A percentile compares a stretch with the other conserved stretches of the same genome.
These are phyloP conservation scores for Mustela erminea DNA, from an alignment of 2,797 vertebrate genomes.

Conservation along the genomic window DNA sequence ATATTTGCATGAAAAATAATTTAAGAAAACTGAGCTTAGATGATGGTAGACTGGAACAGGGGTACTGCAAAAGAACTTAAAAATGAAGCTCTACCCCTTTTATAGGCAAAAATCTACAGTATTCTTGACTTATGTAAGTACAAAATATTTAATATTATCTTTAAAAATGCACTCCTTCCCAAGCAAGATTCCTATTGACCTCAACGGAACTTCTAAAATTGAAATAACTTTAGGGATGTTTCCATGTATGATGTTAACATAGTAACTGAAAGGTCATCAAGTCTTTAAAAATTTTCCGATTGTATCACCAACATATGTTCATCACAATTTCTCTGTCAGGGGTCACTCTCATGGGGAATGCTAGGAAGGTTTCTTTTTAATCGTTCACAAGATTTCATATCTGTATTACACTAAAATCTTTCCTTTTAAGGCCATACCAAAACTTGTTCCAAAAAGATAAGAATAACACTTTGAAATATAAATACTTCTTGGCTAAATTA, in stretches of 20 bases:
- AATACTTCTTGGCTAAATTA: constrained; percentile 20
- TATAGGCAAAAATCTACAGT: constrained; percentile 3
- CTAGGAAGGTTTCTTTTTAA: background rate
- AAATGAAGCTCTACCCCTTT: constrained; percentile 49
- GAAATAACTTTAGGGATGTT: background rate
- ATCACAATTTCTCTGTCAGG: background rate
- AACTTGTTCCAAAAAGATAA: constrained; percentile 40
- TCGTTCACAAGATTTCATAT: constrained; percentile 13
- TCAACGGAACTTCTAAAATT: constrained; percentile 25
- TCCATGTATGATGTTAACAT: background rate
- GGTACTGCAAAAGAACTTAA: background rate
- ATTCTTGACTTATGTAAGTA: background rate
- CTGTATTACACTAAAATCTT: constrained; percentile 13
- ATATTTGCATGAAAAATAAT: constrained; percentile 31
- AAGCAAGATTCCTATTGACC: constrained; percentile 40
- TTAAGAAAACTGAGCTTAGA: constrained; percentile 32
- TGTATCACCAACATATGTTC: background rate
- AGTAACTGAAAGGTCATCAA: background rate
- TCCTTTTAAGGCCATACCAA: constrained; percentile 44
- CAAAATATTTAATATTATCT: constrained; percentile 24
- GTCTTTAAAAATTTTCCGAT: background rate
- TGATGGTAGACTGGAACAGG: background rate
- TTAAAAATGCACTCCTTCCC: constrained; percentile 29
- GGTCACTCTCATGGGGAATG: background rate
- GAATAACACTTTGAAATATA: constrained; percentile 38